phyloP scores from a whole-genome alignment of 2,888 invertebrate species.

The Melinopterus prodromus region DNA sequence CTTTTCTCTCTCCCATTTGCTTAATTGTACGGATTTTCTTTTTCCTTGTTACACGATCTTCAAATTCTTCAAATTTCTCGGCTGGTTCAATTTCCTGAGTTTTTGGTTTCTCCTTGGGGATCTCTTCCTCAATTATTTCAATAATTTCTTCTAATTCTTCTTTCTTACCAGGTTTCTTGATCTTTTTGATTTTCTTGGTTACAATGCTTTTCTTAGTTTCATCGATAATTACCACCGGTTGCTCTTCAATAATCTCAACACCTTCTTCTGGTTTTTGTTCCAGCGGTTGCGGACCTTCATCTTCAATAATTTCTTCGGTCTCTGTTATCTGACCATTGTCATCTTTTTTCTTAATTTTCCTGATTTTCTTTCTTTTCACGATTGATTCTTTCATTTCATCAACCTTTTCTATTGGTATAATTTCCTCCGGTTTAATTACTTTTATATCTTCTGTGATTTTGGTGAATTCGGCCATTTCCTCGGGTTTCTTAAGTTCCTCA shows the following conservation, averaged over 20 bases:
- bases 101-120: conserved; percentile 54
- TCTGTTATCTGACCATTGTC: conserved; percentile 54
- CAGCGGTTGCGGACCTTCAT: conserved; percentile 48
- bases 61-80: conserved; percentile 48
- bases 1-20: conserved; percentile 58
- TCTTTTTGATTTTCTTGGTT: conserved; percentile 55
- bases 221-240: conserved; percentile 43
- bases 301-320: conserved; percentile 48
- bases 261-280: conserved; percentile 46
- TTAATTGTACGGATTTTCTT: conserved; percentile 55
- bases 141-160: conserved; percentile 66
- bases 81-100: conserved; percentile 40
- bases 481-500: conserved; percentile 48
- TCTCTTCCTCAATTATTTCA: conserved; percentile 59
- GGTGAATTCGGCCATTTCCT: conserved; percentile 5
- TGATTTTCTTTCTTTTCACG: conserved; percentile 51
- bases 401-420: conserved; percentile 38
- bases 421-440: conserved; percentile 48
- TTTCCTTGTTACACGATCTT: conserved; percentile 54
- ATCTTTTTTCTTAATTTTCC: conserved; percentile 34
- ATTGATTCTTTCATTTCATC: conserved; percentile 45
- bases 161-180: conserved; percentile 56
- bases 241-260: conserved; percentile 45
- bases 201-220: conserved; percentile 50
- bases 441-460: background rate